These are phyloP conservation scores for Capreolus pygargus DNA, from an alignment of 2,113 vertebrate species.

Conservation along the genomic window DNA sequence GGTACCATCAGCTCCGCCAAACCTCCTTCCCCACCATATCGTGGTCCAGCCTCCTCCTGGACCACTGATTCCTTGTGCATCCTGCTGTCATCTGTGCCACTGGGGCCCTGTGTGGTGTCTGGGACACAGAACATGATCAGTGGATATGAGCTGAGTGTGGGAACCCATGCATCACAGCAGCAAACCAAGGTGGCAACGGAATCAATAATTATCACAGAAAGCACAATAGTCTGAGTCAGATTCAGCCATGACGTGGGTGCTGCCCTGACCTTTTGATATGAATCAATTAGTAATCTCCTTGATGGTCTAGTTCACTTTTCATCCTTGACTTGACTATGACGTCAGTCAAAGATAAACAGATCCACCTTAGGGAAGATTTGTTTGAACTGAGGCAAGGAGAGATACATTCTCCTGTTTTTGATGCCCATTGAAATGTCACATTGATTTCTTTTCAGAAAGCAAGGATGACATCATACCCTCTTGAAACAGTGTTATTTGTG, in stretches of 20 bases:
- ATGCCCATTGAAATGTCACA: neutral
- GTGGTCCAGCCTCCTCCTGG: neutral
- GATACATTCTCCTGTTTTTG: neutral
- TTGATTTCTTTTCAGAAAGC: neutral
- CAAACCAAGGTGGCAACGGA: neutral
- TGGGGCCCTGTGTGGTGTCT: neutral
- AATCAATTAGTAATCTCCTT: neutral
- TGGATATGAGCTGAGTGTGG: neutral
- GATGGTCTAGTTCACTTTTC: conserved; percentile 15
- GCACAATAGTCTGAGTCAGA: neutral
- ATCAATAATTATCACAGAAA: neutral
- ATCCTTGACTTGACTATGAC: neutral
- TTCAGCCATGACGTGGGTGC: fast-evolving
- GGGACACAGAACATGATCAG: neutral
- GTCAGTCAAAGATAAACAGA: neutral
- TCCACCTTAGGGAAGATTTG: neutral
- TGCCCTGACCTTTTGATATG: neutral
- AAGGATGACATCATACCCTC: neutral
- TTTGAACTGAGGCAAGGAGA: neutral
- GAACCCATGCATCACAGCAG: neutral
- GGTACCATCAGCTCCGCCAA: neutral
- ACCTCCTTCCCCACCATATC: neutral
- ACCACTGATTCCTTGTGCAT: too few relatives aligned
- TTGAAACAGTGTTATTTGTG: neutral
- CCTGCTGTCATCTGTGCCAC: neutral